These are phyloP conservation scores for Dipodomys merriami DNA, from an alignment of 2,113 vertebrate genomes.

Conservation along the genomic window DNA sequence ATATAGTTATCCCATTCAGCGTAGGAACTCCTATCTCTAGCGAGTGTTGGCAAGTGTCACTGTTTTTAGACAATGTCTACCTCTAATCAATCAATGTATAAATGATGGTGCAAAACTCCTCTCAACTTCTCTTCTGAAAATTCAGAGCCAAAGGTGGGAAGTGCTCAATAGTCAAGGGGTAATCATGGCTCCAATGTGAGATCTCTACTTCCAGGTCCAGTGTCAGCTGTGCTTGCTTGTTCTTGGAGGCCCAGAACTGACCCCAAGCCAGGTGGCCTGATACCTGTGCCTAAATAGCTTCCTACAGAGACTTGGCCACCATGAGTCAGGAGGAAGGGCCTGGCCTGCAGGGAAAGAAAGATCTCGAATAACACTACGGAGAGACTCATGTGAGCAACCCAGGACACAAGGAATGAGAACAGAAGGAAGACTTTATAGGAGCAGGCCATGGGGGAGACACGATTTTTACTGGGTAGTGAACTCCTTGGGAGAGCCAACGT, in stretches of 20 bases:
- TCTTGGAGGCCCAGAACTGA: background rate
- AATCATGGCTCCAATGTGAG: background rate
- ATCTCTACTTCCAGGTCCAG: too few relatives aligned
- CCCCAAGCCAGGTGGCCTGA: background rate
- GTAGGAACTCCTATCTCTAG: background rate
- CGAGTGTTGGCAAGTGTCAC: accelerated
- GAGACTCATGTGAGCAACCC: background rate
- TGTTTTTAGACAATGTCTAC: background rate
- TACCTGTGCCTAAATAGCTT: accelerated
- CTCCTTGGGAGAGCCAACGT: background rate
- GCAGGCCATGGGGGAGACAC: too few relatives aligned
- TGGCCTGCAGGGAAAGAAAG: background rate
- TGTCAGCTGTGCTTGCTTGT: background rate
- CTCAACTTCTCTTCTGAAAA: background rate
- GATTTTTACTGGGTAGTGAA: background rate
- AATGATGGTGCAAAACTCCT: background rate
- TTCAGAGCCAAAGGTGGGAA: background rate
- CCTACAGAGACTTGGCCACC: background rate
- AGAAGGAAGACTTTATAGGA: too few relatives aligned
- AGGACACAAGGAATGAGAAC: background rate
- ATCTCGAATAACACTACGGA: too few relatives aligned
- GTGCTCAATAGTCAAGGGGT: background rate
- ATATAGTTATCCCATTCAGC: background rate
- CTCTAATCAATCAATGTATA: background rate
- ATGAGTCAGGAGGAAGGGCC: too few relatives aligned